These are phyloP conservation scores for Heterodera filipjevi DNA, from an alignment of 2,888 invertebrate species.

Conservation along the genomic window DNA sequence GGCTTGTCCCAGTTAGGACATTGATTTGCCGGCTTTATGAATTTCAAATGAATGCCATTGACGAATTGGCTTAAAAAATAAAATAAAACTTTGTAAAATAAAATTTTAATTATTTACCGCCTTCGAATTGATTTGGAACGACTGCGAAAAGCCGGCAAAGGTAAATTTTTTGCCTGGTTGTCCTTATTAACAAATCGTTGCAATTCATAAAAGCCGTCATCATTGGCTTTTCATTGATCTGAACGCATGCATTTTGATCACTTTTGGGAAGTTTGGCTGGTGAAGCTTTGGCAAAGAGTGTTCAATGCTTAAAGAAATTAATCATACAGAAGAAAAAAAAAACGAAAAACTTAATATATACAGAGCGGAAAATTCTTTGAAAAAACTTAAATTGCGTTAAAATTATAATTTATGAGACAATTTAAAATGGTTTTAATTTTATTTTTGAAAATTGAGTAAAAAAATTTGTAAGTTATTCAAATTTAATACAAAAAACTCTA, in stretches of 20 bases:
- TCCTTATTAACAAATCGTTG: background rate
- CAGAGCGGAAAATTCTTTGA: no score
- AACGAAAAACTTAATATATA: no score
- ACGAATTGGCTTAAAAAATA: constrained; percentile 28
- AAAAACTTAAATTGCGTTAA: no score
- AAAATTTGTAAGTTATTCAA: no score
- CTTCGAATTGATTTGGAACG: background rate
- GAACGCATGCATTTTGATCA: background rate
- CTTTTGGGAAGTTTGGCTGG: background rate
- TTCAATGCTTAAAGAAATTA: background rate
- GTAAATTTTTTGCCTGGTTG: background rate
- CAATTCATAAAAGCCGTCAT: background rate
- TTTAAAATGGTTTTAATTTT: no score
- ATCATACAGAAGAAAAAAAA: no score
- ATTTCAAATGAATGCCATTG: constrained; percentile 35
- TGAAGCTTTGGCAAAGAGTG: background rate
- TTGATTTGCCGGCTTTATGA: constrained; percentile 34
- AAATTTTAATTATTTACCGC: background rate
- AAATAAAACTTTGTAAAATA: no score
- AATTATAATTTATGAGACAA: no score
- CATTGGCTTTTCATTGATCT: background rate
- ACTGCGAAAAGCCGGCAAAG: background rate
- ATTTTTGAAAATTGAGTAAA: no score
- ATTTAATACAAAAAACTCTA: no score
- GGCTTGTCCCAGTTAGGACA: constrained; percentile 30